Conservation (phyloP, 2,888 invertebrate genomes). For the Myopa testacea region DNA sequence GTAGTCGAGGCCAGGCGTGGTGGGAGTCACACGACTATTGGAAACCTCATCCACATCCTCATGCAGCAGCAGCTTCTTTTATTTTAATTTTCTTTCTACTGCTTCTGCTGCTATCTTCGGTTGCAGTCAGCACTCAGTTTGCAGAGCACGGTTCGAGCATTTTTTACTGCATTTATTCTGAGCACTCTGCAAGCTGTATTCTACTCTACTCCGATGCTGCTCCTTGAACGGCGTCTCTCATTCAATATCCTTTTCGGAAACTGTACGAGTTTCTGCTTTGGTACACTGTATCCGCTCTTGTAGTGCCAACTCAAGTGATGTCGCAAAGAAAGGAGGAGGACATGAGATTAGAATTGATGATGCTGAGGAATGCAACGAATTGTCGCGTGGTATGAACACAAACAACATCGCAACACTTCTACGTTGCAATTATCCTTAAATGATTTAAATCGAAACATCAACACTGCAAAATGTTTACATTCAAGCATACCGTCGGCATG, state of each 20-base stretch:
- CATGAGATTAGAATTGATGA: not conserved
- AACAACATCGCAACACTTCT: not conserved
- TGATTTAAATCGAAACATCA: conserved; percentile 20
- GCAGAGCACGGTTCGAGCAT: not conserved
- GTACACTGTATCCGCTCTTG: conserved; percentile 28
- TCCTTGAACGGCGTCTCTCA: conserved; percentile 19
- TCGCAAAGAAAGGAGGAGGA: not conserved
- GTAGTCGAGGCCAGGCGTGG: not conserved
- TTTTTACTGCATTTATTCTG: not conserved
- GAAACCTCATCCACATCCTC: no score
- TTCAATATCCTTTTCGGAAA: conserved; percentile 31
- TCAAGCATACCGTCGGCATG: not conserved
- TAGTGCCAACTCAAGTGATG: not conserved
- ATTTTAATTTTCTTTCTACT: conserved; percentile 21
- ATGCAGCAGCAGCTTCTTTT: conserved; percentile 19
- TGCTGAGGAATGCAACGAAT: not conserved
- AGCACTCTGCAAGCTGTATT: no score
- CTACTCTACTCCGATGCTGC: not conserved
- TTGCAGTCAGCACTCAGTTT: conserved; percentile 1
- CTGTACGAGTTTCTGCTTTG: conserved; percentile 14
- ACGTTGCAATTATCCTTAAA: not conserved
- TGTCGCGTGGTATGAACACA: not conserved
- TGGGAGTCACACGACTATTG: not conserved
- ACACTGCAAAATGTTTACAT: conserved; percentile 13
- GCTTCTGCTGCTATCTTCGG: not conserved